Base-by-base conservation (phyloP, 2,113 vertebrate species). In the Atlantisia rogersi region DNA sequence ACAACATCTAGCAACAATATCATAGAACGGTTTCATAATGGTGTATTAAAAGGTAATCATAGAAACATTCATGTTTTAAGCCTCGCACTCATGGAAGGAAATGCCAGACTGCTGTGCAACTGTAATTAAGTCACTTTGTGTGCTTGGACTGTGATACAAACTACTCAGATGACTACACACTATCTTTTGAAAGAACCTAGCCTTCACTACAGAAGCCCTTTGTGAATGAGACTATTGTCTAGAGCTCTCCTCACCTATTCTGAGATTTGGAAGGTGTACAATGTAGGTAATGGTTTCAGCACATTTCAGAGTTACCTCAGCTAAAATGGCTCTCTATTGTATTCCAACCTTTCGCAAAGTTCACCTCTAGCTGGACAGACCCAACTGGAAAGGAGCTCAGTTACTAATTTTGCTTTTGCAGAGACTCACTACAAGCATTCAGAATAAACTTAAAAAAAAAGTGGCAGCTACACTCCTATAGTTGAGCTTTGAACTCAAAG, bases 171-270 rank as follows among this genome's bases (percentile, higher is more conserved):
- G 90, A 88, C 88, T 64, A 59, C 56, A 60, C 0, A 3, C 52
- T 32, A 71, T 37, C 88, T 89, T 77, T 75, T 35, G 74, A 28
- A 58, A 91, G 56, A 84, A 42, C 11, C 35, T 55, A 35, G 46
- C 32, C 81, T 74, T 78, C 56, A 88, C 52, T 39, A 64, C 42
- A 40, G 24, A 82, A 77, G 31, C 15, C 11, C 15, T 81, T 31
- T n/a, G 26, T 95, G 88, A 96, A 92, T 79, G 15, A 71, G 52
- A 42, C 77, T 37, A 86, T 56, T 95, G 94, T 95, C 32, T 65
- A 82, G 62, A 82, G 80, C 14, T 80, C 60, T 64, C 78, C 90
- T 93, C 82, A 80, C 83, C 58, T 88, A 52, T 26, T 92, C 88
- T 71, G 80, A 88, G 58, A 90, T 83, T 62, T 96, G 88, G 64